Conservation (phyloP, 2,113 vertebrate species). For the Scolopax mira region DNA sequence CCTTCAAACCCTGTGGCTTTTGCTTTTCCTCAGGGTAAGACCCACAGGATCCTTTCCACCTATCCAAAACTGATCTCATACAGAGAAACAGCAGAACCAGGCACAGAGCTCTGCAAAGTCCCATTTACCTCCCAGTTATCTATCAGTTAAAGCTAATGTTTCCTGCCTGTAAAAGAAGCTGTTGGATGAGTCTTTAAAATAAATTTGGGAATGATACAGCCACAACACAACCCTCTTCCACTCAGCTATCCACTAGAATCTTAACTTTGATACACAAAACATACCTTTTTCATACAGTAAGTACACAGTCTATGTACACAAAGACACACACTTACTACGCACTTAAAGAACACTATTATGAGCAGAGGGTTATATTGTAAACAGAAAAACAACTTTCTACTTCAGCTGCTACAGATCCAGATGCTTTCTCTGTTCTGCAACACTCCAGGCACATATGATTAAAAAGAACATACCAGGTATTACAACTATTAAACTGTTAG, state of each 20-base stretch:
- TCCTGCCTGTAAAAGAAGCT: background rate
- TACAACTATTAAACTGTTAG: constrained; percentile 38
- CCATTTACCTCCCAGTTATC: background rate
- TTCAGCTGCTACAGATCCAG: constrained; percentile 52
- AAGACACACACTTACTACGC: rapidly evolving
- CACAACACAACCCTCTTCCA: background rate
- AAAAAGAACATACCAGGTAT: constrained; percentile 48
- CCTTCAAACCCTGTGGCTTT: background rate
- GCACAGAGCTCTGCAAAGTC: background rate
- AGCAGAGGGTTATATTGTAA: background rate
- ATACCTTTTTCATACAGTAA: background rate
- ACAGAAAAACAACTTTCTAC: constrained; percentile 47
- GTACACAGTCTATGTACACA: background rate
- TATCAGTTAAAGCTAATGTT: background rate
- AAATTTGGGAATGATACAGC: background rate
- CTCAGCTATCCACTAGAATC: background rate
- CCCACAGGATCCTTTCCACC: background rate
- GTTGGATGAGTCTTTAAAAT: background rate
- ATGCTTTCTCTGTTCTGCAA: constrained; percentile 45
- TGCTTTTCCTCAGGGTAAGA: background rate
- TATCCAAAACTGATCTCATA: background rate
- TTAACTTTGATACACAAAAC: background rate
- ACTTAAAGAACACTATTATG: background rate
- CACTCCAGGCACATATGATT: constrained; percentile 26
- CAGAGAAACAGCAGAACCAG: background rate